Evolutionary conservation across 2,113 vertebrate species (phyloP).

Genomic region (Lepus europaeus): DNA sequence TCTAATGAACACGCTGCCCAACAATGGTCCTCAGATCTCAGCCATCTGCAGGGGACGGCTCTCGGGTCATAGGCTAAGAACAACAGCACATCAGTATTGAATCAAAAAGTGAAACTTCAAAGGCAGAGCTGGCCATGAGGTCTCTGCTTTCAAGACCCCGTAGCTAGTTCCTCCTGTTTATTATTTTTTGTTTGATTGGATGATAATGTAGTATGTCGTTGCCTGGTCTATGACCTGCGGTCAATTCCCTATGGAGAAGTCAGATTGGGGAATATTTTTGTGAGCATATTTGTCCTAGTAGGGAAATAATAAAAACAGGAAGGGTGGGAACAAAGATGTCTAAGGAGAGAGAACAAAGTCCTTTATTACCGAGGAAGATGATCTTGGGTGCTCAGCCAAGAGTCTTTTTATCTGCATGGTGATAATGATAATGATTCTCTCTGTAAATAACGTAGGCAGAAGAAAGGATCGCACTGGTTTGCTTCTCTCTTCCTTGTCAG

Average conservation of each 20-base stretch:
- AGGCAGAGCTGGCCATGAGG: constrained; percentile 77
- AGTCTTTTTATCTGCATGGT: constrained; percentile 78
- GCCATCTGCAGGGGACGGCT: constrained; percentile 79
- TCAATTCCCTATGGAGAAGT: constrained; percentile 67
- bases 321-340: constrained; percentile 69
- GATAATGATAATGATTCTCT: constrained; percentile 60
- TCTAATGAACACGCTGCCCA: constrained; percentile 82
- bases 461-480: constrained; percentile 64
- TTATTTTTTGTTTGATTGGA: constrained; percentile 84
- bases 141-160: constrained; percentile 81
- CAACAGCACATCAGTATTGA: constrained; percentile 73
- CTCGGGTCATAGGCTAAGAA: constrained; percentile 81
- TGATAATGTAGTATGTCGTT: constrained; percentile 78
- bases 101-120: constrained; percentile 83
- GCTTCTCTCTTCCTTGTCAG: constrained; percentile 69
- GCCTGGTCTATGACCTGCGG: constrained; percentile 72
- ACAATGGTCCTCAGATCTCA: constrained; percentile 85
- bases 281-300: constrained; percentile 66
- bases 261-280: constrained; percentile 62
- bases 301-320: constrained; percentile 73
- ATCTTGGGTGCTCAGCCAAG: constrained; percentile 66
- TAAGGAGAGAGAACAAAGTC: constrained; percentile 62
- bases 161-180: constrained; percentile 82
- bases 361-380: constrained; percentile 73
- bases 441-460: constrained; percentile 77